Percentiles rank a stretch among this genome's conserved stretches.
phyloP scores from a whole-genome alignment of 2,797 vertebrate genomes.

The Morus bassanus region DNA sequence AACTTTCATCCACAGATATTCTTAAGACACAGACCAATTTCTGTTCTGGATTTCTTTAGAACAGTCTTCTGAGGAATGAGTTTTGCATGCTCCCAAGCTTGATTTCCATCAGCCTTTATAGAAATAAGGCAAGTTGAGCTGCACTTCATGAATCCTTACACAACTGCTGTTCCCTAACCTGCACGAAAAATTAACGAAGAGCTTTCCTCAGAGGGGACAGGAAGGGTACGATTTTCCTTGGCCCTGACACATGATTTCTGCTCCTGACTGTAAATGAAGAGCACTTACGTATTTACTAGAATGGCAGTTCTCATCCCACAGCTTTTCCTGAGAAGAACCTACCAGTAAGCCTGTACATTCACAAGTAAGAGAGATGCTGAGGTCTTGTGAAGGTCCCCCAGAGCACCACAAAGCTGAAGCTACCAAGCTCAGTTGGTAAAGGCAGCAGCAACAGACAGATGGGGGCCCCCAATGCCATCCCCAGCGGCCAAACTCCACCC shows the following conservation, averaged over 20 bases:
- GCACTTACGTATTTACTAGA: background rate
- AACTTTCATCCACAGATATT: background rate
- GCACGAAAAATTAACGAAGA: background rate
- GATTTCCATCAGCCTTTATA: slow-evolving; percentile 37
- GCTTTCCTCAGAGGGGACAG: background rate
- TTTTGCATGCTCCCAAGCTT: background rate
- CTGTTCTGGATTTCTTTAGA: slow-evolving; percentile 45
- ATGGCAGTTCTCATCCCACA: background rate
- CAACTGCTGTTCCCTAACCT: background rate
- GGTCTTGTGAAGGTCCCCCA: background rate
- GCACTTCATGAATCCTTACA: background rate
- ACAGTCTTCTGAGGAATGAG: background rate
- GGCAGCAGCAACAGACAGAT: background rate
- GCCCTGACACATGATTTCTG: background rate
- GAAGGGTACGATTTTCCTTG: background rate
- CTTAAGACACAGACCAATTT: background rate
- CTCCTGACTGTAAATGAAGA: background rate
- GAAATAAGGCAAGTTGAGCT: background rate
- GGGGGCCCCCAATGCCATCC: background rate
- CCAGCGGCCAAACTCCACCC: background rate
- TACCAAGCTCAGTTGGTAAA: background rate
- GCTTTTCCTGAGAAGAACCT: background rate
- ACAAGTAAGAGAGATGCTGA: background rate
- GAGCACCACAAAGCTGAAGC: background rate
- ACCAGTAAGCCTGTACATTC: background rate